A percentile compares a stretch with the other conserved stretches of the same genome.
Conservation (phyloP, 2,797 vertebrate genomes). For the Characodon lateralis region DNA sequence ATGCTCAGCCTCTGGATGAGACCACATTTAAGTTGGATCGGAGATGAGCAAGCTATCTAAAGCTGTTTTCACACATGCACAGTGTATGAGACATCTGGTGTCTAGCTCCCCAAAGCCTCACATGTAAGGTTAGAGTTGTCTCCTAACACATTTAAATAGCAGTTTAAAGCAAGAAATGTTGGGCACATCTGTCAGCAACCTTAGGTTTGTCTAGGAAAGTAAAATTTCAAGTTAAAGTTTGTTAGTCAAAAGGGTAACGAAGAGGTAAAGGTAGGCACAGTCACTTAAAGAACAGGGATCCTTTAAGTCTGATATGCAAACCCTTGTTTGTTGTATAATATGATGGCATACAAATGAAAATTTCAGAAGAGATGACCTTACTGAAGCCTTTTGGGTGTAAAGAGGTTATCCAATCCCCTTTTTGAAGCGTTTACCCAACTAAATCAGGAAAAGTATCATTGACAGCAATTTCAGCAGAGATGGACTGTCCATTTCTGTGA, state of each 20-base stretch:
- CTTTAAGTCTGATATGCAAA: not conserved
- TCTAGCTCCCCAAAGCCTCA: conserved; percentile 12
- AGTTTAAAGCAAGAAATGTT: not conserved
- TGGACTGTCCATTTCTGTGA: not conserved
- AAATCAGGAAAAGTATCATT: not conserved
- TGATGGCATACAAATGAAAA: not conserved
- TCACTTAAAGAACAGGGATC: not conserved
- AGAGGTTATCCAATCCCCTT: not conserved
- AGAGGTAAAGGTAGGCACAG: not conserved
- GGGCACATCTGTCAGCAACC: not conserved
- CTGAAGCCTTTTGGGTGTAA: not conserved
- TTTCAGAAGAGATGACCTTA: not conserved
- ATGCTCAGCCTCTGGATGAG: conserved; percentile 85
- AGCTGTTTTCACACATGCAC: conserved; percentile 15
- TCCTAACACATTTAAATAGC: not conserved
- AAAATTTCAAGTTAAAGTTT: no score
- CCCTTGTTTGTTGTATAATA: not conserved
- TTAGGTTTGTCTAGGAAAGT: not conserved
- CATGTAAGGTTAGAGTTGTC: not conserved
- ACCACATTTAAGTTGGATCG: conserved; percentile 84
- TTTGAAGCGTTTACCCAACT: not conserved
- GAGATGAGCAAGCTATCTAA: conserved; percentile 79
- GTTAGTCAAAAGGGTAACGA: not conserved
- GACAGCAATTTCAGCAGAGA: not conserved
- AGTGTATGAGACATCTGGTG: conserved; percentile 75